Evolutionary conservation across 2,888 invertebrate genomes (phyloP).

Genomic region (Cylindroiulus punctatus): DNA sequence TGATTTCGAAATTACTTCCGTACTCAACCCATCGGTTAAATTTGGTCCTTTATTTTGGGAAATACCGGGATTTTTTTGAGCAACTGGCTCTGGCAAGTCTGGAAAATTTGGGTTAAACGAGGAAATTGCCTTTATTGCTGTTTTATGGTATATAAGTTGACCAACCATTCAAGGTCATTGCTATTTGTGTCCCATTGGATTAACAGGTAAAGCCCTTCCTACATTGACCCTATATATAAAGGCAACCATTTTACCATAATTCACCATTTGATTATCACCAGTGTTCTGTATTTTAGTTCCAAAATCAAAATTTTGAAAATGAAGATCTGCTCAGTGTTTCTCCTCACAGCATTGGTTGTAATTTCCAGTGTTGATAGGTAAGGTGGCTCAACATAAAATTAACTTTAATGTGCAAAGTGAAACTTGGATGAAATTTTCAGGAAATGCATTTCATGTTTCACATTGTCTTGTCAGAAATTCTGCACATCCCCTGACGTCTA

Average conservation of each 20-base stretch:
- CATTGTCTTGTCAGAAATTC: constrained; percentile 6
- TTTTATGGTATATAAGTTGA: too few species aligned
- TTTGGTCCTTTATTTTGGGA: too few species aligned
- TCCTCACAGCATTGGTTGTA: constrained; percentile 9
- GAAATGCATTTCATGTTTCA: neutral
- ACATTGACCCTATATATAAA: neutral
- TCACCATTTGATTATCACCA: neutral
- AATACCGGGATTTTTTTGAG: too few species aligned
- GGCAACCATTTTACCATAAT: neutral
- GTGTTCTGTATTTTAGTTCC: neutral
- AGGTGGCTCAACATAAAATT: neutral
- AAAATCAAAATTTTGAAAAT: neutral
- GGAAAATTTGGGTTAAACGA: too few species aligned
- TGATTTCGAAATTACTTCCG: too few species aligned
- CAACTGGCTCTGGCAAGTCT: too few species aligned
- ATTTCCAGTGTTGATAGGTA: neutral
- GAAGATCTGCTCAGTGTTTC: neutral
- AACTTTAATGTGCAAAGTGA: neutral
- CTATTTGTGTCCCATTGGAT: neutral
- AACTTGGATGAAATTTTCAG: neutral
- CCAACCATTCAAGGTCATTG: neutral
- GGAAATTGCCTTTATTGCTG: too few species aligned
- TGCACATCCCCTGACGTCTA: neutral
- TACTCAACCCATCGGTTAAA: too few species aligned
- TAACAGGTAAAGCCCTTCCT: neutral